Evolutionary conservation across 1,140 invertebrate genomes (phyloP), one percentile per base, ranked within the genome.

Genomic region (Anthonomus grandis): DNA sequence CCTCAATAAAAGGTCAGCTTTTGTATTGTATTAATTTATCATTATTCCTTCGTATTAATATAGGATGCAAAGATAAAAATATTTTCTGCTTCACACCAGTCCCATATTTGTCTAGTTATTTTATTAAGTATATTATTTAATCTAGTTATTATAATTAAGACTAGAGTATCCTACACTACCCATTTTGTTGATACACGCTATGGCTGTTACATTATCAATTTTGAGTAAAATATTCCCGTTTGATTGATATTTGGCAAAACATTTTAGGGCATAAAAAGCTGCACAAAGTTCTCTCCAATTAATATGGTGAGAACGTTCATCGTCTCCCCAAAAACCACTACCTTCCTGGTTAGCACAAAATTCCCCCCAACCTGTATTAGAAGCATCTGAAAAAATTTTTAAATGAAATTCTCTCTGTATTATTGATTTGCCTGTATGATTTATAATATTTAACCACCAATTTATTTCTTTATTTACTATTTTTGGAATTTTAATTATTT

Each of bases 1-100:
- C 27, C 53, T 47, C 10, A 68, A 70, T 46, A 59, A 45, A 47
- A 49, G 56, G 36, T 66, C 71, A 12, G 68, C 62, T 31, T 49
- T 45, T 6, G n/a, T 36, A 37, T 70, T 65, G n/a, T 62, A 48
- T 25, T 24, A 22, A 59, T n/a, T n/a, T n/a, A n/a, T n/a, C n/a
- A n/a, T n/a, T n/a, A n/a, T n/a, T n/a, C n/a, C n/a, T n/a, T n/a
- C n/a, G 37, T 65, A 44, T 8, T 64, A 39, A 54, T 68, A 36
- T 59, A 70, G 39, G 37, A 63, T 44, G 53, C 57, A 46, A 60
- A 63, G 27, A 70, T 42, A 13, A 10, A 52, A 17, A 52, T 22
- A 9, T 42, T 42, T 10, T 23, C 12, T 8, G 21, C 15, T 45
- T 52, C 50, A 27, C 50, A 52, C 36, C 36, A 52, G 13, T 42